Percentiles rank a stretch among this genome's conserved stretches.
Conservation (phyloP, 1,140 invertebrate species). For the Drosophila murphyi region DNA sequence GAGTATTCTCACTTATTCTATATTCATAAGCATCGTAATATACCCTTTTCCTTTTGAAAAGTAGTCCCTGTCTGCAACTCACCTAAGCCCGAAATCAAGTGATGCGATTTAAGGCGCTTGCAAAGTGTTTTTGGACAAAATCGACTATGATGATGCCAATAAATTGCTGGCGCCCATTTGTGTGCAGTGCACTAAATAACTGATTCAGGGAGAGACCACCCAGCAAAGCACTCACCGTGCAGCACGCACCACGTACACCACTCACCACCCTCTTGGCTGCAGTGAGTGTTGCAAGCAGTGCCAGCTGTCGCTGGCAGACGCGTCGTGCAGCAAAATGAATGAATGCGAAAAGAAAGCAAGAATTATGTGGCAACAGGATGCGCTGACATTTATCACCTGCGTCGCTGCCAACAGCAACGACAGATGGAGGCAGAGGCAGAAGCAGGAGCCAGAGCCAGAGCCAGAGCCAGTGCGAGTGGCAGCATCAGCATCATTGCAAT, state of each 20-base stretch:
- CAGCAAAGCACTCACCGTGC: background rate
- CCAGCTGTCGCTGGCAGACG: constrained; percentile 22
- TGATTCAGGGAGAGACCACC: background rate
- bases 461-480: background rate
- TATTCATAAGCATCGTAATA: too few relatives aligned
- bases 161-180: constrained; percentile 16
- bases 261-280: background rate
- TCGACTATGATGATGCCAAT: constrained; percentile 26
- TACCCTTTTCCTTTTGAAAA: background rate
- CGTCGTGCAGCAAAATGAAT: constrained; percentile 39
- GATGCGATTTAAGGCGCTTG: background rate
- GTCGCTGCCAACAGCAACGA: background rate
- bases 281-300: constrained; percentile 4
- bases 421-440: background rate
- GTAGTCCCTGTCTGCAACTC: background rate
- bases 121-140: constrained; percentile 12
- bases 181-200: constrained; percentile 26
- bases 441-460: background rate
- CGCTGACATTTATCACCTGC: constrained; percentile 78
- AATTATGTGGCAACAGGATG: constrained; percentile 76
- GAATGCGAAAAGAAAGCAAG: constrained; percentile 44
- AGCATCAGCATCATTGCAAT: background rate
- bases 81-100: background rate
- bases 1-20: too few relatives aligned
- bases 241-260: background rate